Conservation (phyloP, 2,113 vertebrate species). For the Acanthisitta chloris region DNA sequence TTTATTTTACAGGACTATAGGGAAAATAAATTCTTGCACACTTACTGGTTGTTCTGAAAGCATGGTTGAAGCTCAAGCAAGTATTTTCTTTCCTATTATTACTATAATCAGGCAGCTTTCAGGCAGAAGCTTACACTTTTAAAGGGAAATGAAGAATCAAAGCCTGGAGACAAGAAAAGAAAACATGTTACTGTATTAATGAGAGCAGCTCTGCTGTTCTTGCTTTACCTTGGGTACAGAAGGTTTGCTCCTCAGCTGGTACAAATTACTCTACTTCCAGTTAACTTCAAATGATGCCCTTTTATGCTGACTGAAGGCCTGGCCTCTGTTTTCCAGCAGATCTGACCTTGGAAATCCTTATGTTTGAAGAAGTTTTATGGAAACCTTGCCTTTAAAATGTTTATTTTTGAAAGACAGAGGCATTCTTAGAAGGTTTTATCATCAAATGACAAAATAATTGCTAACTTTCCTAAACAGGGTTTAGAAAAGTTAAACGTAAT, state of each 20-base stretch:
- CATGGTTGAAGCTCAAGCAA: not conserved
- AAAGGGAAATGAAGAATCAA: not conserved
- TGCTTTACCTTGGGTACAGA: not conserved
- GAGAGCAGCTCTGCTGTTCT: not conserved
- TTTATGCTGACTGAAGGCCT: not conserved
- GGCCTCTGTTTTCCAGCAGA: not conserved
- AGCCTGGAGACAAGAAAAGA: not conserved
- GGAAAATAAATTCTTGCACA: not conserved
- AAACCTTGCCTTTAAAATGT: not conserved
- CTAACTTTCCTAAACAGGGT: not conserved
- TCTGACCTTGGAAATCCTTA: not conserved
- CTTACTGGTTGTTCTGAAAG: not conserved
- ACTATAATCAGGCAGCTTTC: not conserved
- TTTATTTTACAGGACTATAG: not conserved
- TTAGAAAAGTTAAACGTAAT: not conserved
- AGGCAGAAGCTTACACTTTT: not conserved
- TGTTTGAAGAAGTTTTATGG: not conserved
- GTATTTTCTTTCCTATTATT: not conserved
- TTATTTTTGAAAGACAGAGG: not conserved
- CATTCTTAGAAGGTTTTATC: not conserved
- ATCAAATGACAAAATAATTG: not conserved
- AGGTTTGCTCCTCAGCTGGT: not conserved
- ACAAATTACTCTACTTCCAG: not conserved
- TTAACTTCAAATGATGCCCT: not conserved
- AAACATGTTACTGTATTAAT: not conserved